Conservation (phyloP, 2,113 vertebrate genomes). For the Geococcyx californianus region DNA sequence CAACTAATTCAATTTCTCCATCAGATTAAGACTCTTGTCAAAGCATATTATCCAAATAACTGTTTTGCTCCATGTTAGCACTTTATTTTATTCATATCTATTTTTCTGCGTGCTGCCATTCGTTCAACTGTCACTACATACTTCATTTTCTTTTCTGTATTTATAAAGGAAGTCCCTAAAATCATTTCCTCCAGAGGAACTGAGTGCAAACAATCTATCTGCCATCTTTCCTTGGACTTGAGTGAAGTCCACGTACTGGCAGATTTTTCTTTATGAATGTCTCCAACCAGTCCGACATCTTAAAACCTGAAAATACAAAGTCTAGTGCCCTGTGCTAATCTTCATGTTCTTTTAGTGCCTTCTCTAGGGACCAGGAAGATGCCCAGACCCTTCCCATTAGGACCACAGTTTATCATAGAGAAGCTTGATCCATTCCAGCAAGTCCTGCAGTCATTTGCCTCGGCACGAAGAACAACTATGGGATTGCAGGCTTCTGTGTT, state of each 20-base stretch:
- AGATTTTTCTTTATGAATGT: fast-evolving
- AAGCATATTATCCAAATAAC: neutral
- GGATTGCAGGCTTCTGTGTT: neutral
- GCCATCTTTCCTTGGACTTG: neutral
- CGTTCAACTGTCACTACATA: neutral
- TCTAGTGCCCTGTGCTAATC: fast-evolving
- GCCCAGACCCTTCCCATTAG: neutral
- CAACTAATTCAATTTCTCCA: neutral
- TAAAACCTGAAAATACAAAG: neutral
- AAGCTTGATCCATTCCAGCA: neutral
- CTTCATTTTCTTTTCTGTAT: neutral
- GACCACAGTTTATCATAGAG: neutral
- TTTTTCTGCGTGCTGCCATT: neutral
- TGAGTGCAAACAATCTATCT: neutral
- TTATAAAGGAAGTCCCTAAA: neutral
- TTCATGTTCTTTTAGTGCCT: neutral
- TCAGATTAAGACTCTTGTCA: neutral
- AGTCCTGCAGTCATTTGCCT: neutral
- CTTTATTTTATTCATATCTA: neutral
- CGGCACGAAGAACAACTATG: neutral
- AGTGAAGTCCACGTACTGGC: neutral
- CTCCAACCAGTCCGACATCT: neutral
- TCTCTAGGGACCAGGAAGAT: neutral
- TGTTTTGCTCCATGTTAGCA: neutral
- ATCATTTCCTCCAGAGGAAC: neutral